Base-by-base conservation (phyloP, 2,888 invertebrate genomes). In the Palloptera scutellata region DNA sequence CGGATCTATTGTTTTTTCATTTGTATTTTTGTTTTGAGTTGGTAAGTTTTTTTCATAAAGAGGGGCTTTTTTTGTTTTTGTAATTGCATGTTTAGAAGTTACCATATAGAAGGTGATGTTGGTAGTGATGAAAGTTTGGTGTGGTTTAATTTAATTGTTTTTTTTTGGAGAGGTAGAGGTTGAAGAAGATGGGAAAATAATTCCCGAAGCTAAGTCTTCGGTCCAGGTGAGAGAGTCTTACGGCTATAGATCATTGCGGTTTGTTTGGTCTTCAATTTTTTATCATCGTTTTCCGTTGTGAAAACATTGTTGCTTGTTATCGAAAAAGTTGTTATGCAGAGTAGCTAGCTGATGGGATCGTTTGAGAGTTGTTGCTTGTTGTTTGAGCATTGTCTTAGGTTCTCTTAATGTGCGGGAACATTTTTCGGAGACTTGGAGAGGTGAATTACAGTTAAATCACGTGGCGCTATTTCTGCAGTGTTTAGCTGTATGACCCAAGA, bases 401-500 rank as follows among this genome's bases (percentile, higher is more conserved):
- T 65, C 59, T 1, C 52, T 40, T 55, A 65, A 57, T 19, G 58
- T 54, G 41, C 48, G 40, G n/a, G 42, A 41, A 20, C 62, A 68
- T 10, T 41, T 30, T 43, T 12, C 19, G 51, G 61, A 64, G 0
- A 48, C 10, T 30, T 72, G 69, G 1, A 61, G 64, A 10, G 66
- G 69, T 1, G 68, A 57, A 19, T 43, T 55, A 4, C 69, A 67
- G 15, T 55, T 41, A 6, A 52, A 68, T 12, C 66, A 70, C 43
- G 3, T 40, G 0, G 66, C 41, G 2, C 11, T 61, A 20, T 57
- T 58, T 11, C 54, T 70, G 52, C 68, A 70, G 15, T 61, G 57
- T 51, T 71, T 72, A 10, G 57, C 57, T 11, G 72, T 72, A 53
- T 71, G 68, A 0, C 71, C 68, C 40, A 70, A 54, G 2, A 59